Evolutionary conservation across 2,113 vertebrate species (phyloP).

Genomic region (Plotosus lineatus): DNA sequence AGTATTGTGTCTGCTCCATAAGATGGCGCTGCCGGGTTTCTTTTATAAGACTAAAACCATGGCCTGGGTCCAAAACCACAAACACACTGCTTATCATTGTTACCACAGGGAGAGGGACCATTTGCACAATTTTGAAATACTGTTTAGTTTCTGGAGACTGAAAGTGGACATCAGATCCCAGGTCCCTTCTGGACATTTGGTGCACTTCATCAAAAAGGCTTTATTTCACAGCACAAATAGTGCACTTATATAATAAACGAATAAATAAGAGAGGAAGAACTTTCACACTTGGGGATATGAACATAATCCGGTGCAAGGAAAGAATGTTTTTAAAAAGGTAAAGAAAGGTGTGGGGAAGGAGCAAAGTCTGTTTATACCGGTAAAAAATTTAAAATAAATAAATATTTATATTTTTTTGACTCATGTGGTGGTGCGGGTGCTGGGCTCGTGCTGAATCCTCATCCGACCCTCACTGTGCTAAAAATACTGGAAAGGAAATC

Average conservation of each 20-base stretch:
- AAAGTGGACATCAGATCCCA: neutral
- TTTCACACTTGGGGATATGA: neutral
- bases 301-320: no score
- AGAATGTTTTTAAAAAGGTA: no score
- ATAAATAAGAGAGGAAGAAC: neutral
- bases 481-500: no score
- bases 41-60: neutral
- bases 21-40: conserved; percentile 67
- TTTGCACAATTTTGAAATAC: neutral
- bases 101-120: neutral
- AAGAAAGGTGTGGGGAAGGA: no score
- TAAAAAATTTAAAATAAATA: no score
- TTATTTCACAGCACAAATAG: no score
- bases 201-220: neutral
- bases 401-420: no score
- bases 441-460: no score
- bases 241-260: neutral
- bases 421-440: no score
- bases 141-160: neutral
- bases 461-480: no score
- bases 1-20: conserved; percentile 50
- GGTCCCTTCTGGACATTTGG: neutral
- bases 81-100: neutral
- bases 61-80: neutral
- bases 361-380: no score